Evolutionary conservation across 2,113 vertebrate genomes (phyloP), one percentile per base, ranked within the genome.

Genomic region (Rhagologus leucostigma): DNA sequence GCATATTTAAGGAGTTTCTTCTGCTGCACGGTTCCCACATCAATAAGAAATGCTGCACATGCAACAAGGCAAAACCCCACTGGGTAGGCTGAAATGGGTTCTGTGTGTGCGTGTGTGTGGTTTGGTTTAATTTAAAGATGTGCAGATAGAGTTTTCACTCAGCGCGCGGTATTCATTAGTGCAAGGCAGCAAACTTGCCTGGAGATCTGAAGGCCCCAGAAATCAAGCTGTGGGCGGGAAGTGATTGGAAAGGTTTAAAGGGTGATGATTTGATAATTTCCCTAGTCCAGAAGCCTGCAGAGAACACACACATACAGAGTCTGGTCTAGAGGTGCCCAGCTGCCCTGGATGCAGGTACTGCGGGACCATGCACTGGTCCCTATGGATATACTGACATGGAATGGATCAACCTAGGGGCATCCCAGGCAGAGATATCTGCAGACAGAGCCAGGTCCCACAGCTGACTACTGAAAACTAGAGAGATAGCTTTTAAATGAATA

Each of bases 101-200:
- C 63, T 95, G 6, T 74, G 82, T 93, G 89, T 95, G 85, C 2
- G 2, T 52, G 80, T 80, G 90, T 93, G 93, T 92, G 94, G 93
- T 68, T 95, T 90, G 65, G 69, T 82, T 92, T 96, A 87, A 93
- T 92, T 92, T 92, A 92, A 95, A 96, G 96, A 97, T 92, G 89
- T 95, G 73, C 88, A 97, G 96, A 96, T 96, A 96, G 96, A 84
- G 86, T 93, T 96, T 96, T 95, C 90, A 94, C 93, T 95, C 92
- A 64, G 88, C 8, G 79, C 3, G 68, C 85, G 26, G 88, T 84
- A 96, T 91, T 96, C 89, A 91, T 94, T 94, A 96, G 83, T 1
- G 24, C 1, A 5, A 95, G 69, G 94, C 94, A 97, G 93, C 86
- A 84, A 95, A 92, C 65, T 95, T 75, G 88, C 92, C 88, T 21